A percentile compares a stretch with the other conserved stretches of the same genome.
These are phyloP conservation scores for Plumapathes pennacea DNA, from an alignment of 92 coral and sea anemone genomes.

Conservation along the genomic window DNA sequence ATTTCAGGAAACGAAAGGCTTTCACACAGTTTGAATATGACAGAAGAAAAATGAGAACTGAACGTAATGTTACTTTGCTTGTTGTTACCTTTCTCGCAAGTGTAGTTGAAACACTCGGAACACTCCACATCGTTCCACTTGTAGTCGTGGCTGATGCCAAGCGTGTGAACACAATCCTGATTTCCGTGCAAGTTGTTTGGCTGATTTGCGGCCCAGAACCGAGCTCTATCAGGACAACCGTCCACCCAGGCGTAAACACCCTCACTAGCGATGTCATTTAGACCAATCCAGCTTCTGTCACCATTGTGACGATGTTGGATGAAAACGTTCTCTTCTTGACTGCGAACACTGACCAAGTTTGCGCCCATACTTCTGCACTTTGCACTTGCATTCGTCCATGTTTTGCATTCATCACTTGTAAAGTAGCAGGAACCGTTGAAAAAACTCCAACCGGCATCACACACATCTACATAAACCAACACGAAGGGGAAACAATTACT, in stretches of 20 bases:
- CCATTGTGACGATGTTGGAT: constrained; percentile 44
- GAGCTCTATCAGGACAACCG: constrained; percentile 20
- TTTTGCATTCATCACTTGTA: constrained; percentile 30
- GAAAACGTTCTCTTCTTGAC: constrained; percentile 30
- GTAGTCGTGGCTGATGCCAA: constrained; percentile 28
- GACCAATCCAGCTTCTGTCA: constrained; percentile 5
- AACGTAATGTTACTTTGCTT: too few species aligned
- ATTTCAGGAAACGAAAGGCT: too few species aligned
- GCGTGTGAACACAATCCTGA: constrained; percentile 64
- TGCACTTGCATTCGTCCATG: constrained; percentile 24
- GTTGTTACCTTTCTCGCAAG: constrained; percentile 65
- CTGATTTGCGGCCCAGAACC: constrained; percentile 50
- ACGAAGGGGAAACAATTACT: too few species aligned
- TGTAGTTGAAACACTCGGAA: constrained; percentile 33
- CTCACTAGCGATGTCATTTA: constrained; percentile 18
- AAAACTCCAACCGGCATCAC: constrained; percentile 48
- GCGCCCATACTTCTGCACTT: constrained; percentile 15
- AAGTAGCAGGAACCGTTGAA: constrained; percentile 49
- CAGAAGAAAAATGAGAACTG: too few species aligned
- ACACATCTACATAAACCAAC: constrained; percentile 49
- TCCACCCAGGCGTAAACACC: constrained; percentile 11
- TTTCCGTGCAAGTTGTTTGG: constrained; percentile 39
- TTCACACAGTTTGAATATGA: too few species aligned
- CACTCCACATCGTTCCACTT: constrained; percentile 63
- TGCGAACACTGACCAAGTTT: constrained; percentile 18